Conservation (phyloP, 92 coral and sea anemone species). For the Paramuricea clavata region DNA sequence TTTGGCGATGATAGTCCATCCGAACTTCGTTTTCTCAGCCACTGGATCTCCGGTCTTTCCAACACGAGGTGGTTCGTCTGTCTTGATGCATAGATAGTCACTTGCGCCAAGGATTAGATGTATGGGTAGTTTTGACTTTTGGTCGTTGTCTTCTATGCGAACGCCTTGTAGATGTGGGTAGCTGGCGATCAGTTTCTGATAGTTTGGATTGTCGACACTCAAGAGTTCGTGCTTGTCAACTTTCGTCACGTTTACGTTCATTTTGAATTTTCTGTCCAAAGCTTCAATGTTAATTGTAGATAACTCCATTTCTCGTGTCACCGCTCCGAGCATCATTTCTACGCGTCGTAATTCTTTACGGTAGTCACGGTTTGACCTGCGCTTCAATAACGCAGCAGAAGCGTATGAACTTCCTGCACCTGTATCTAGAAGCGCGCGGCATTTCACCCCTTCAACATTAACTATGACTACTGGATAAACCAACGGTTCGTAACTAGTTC, state of each 20-base stretch:
- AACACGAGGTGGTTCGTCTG: too few species aligned
- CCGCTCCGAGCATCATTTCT: slow-evolving; percentile 64
- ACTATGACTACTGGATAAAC: slow-evolving; percentile 56
- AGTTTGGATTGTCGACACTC: slow-evolving; percentile 45
- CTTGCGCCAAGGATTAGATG: slow-evolving; percentile 57
- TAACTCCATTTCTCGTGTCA: slow-evolving; percentile 38
- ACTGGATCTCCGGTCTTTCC: too few species aligned
- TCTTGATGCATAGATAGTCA: too few species aligned
- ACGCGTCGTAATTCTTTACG: slow-evolving; percentile 41
- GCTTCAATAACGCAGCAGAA: too few species aligned
- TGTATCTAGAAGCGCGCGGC: slow-evolving; percentile 71
- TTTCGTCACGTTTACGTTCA: slow-evolving; percentile 46
- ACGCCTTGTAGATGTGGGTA: slow-evolving; percentile 40
- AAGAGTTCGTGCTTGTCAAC: slow-evolving; percentile 52
- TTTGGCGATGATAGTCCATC: too few species aligned
- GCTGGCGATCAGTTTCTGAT: neutral
- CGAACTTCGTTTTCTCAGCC: too few species aligned
- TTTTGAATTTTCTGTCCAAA: slow-evolving; percentile 18
- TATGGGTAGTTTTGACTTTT: slow-evolving; percentile 42
- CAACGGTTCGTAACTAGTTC: slow-evolving; percentile 22
- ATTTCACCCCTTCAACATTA: slow-evolving; percentile 49
- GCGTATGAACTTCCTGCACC: slow-evolving; percentile 74
- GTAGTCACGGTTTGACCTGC: slow-evolving; percentile 14
- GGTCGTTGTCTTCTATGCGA: slow-evolving; percentile 38
- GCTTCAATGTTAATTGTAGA: slow-evolving; percentile 29